A percentile compares a stretch with the other conserved stretches of the same genome.
phyloP scores from a whole-genome alignment of 2,888 invertebrate species.

The Adineta ricciae region DNA sequence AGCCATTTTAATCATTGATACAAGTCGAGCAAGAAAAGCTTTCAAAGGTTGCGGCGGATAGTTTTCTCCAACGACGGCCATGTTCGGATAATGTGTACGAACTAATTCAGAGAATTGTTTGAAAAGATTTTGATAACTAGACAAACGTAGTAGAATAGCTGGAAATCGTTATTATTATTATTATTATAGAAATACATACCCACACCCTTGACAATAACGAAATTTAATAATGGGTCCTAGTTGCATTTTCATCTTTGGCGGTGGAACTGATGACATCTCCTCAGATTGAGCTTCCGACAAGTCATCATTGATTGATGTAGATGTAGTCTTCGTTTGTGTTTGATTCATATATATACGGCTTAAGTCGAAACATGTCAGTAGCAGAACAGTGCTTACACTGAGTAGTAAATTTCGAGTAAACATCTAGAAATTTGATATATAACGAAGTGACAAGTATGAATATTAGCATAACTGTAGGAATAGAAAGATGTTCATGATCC shows the following conservation, averaged over 20 bases:
- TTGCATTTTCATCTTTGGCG: not conserved
- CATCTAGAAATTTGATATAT: not conserved
- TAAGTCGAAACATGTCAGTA: not conserved
- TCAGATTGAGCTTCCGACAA: not conserved
- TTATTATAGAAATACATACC: not conserved
- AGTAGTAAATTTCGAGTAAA: not conserved
- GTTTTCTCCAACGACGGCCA: conserved; percentile 24
- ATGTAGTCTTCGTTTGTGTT: not conserved
- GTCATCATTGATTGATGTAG: not conserved
- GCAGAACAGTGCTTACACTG: not conserved
- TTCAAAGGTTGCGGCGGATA: conserved; percentile 12
- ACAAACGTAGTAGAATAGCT: not conserved
- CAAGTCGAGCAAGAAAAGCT: not conserved
- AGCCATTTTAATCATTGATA: conserved; percentile 24
- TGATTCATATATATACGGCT: not conserved
- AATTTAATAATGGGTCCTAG: not conserved
- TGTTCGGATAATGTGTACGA: conserved; percentile 25
- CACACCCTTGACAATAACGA: not conserved
- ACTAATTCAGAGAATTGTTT: conserved; percentile 31
- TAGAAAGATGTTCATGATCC: no score
- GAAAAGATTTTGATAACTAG: conserved; percentile 25
- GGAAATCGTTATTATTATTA: not conserved
- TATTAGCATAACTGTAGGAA: no score
- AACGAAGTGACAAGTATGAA: no score
- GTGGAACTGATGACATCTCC: not conserved